Conservation (phyloP, 2,113 vertebrate genomes). For the Bufo gargarizans region DNA sequence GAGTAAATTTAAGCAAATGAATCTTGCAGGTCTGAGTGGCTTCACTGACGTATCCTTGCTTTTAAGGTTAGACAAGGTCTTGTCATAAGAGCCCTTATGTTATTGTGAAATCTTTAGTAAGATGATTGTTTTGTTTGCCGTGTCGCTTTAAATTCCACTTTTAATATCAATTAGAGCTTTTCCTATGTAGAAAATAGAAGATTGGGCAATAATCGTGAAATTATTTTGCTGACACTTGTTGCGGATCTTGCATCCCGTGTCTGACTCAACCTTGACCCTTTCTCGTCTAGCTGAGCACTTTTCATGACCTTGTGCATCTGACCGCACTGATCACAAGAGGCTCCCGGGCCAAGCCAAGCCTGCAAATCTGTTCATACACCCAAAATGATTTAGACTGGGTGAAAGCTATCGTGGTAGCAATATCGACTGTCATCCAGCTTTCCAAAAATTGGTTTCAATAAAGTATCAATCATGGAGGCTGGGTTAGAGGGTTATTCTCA, state of each 20-base stretch:
- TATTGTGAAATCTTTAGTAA: neutral
- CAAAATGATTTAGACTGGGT: no score
- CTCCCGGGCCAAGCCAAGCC: no score
- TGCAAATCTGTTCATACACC: no score
- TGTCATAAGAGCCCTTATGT: neutral
- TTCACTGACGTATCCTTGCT: neutral
- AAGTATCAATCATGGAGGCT: no score
- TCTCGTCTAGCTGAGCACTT: neutral
- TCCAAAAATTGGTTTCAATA: no score
- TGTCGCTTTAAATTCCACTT: neutral
- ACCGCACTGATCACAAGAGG: neutral
- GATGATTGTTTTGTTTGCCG: neutral
- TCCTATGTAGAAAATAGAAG: neutral
- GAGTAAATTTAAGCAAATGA: neutral
- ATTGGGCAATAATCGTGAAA: neutral
- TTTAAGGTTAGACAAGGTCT: neutral
- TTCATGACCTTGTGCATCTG: neutral
- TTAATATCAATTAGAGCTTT: neutral
- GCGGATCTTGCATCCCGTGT: neutral
- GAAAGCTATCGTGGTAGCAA: no score
- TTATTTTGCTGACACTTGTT: neutral
- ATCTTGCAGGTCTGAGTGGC: neutral
- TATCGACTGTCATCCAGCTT: no score
- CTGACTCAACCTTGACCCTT: neutral
- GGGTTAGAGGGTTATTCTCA: no score